Evolutionary conservation across 2,113 vertebrate species (phyloP).

Genomic region (Pyxicephalus adspersus): DNA sequence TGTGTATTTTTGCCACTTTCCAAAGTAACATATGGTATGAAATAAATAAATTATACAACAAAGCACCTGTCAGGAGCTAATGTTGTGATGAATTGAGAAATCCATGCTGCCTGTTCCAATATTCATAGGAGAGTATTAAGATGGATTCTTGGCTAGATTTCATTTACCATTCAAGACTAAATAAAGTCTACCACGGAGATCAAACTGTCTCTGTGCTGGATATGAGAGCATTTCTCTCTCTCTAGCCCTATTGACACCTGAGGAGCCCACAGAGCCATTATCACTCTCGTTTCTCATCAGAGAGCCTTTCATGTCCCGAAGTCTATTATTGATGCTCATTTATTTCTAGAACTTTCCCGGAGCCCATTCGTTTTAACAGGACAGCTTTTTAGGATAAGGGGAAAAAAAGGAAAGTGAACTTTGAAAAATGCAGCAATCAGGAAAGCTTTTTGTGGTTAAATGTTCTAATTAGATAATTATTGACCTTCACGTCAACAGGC

Average conservation of each 20-base stretch:
- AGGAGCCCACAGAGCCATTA: slow-evolving; percentile 66
- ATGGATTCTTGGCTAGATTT: slow-evolving; percentile 55
- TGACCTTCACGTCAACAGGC: slow-evolving; percentile 43
- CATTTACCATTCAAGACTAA: slow-evolving; percentile 55
- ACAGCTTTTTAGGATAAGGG: slow-evolving; percentile 61
- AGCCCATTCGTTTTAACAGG: slow-evolving; percentile 64
- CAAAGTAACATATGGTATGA: not conserved
- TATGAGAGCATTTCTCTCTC: slow-evolving; percentile 53
- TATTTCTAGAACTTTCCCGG: slow-evolving; percentile 68
- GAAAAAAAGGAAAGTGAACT: slow-evolving; percentile 63
- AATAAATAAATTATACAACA: slow-evolving; percentile 20
- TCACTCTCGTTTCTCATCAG: slow-evolving; percentile 63
- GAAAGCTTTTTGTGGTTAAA: slow-evolving; percentile 51
- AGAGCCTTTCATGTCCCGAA: slow-evolving; percentile 65
- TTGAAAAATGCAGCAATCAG: slow-evolving; percentile 58
- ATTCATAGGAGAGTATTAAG: slow-evolving; percentile 58
- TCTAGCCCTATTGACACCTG: slow-evolving; percentile 61
- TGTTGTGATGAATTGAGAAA: slow-evolving; percentile 50
- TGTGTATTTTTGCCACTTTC: slow-evolving; percentile 34
- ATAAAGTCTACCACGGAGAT: slow-evolving; percentile 51
- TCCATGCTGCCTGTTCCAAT: slow-evolving; percentile 7
- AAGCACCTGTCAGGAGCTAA: slow-evolving; percentile 32
- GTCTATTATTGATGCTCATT: slow-evolving; percentile 63
- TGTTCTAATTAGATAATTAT: slow-evolving; percentile 55
- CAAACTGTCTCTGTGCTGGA: slow-evolving; percentile 42